Base-by-base conservation (phyloP, 2,113 vertebrate genomes). In the Epinephelus lanceolatus region DNA sequence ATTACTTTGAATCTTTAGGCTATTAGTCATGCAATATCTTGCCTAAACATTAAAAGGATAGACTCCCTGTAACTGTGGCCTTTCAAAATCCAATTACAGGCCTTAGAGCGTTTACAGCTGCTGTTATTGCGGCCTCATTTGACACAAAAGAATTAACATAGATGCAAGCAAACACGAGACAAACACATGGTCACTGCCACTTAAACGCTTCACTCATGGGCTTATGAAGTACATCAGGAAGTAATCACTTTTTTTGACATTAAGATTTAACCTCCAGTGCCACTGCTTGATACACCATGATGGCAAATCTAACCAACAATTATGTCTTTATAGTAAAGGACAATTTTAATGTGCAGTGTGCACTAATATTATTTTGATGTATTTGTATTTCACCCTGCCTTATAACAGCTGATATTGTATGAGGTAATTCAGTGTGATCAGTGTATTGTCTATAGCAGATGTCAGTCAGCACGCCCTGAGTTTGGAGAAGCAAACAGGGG, bases 51-150 rank as follows among this genome's bases (percentile, higher is more conserved):
- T 45, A 37, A 80, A 72, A 47, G 51, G 60, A 73, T 14, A 15
- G 5, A 52, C 21, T 53, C 18, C 30, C 47, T 59, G 23, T 23
- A 57, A 19, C 51, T 57, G 21, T 12, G 40, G 53, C 27, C 12
- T 51, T 55, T 71, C 19, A 70, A 37, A 71, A 17, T 65, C 37
- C 60, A 65, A 18, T 27, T 55, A 53, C 18, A 56, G 51, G 33
- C 59, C 71, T 67, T 37, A 19, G 21, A 33, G 70, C 3, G 0
- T 59, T 70, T 62, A 47, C 55, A 49, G 21, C 70, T 59, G 52
- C 18, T 62, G 19, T 40, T 19, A 67, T 52, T n/a, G 47, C 53
- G 25, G 42, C 40, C 25, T 57, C 70, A 52, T 51, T 73, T 73
- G 42, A 67, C 21, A 51, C 40, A 40, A 51, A 59, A 49, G 42